These are phyloP conservation scores for Aegotheles bennettii DNA, from an alignment of 2,113 vertebrate genomes.

Conservation along the genomic window DNA sequence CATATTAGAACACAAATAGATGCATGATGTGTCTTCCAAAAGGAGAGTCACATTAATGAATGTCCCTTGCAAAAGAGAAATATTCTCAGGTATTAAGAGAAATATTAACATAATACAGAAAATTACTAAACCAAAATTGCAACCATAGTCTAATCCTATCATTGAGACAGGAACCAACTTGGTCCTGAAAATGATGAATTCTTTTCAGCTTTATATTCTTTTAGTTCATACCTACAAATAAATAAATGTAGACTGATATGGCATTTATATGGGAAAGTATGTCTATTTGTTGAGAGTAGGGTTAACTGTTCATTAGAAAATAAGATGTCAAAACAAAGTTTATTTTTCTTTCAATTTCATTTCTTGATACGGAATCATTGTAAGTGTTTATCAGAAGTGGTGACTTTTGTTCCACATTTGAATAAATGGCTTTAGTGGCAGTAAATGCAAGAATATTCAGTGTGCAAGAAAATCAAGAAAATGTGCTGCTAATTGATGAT, in stretches of 20 bases:
- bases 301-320: neutral
- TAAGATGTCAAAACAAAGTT: neutral
- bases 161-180: neutral
- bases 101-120: neutral
- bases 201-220: neutral
- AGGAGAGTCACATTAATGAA: neutral
- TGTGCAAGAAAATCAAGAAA: neutral
- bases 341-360: neutral
- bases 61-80: neutral
- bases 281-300: neutral
- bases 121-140: neutral
- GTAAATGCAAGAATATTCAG: neutral
- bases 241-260: neutral
- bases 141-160: neutral
- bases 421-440: neutral
- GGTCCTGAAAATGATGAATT: neutral
- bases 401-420: neutral
- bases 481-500: neutral
- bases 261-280: neutral
- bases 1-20: neutral
- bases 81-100: neutral
- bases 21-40: neutral
- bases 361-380: neutral
- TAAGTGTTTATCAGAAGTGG: neutral
- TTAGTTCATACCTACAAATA: neutral